Evolutionary conservation across 2,113 vertebrate species (phyloP).

Genomic region (Trichomycterus rosablanca): DNA sequence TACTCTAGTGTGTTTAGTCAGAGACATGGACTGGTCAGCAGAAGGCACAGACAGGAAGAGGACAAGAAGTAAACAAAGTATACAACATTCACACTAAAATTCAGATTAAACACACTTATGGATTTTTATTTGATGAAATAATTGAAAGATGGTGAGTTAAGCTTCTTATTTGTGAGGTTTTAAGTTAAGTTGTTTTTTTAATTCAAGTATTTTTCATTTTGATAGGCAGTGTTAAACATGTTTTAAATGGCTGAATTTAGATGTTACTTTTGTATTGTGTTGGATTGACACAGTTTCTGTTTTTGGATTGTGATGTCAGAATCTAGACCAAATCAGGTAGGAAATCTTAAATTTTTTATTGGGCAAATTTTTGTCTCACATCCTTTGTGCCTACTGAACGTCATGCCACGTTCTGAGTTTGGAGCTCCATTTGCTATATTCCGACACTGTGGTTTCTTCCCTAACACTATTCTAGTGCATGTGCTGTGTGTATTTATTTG

Average conservation of each 20-base stretch:
- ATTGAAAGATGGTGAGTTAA: constrained; percentile 44
- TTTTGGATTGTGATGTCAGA: not conserved
- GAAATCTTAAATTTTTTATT: not conserved
- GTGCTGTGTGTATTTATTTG: constrained; percentile 22
- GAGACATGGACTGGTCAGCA: constrained; percentile 29
- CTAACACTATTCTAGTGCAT: constrained; percentile 20
- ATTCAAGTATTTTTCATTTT: no score
- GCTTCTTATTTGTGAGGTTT: not conserved
- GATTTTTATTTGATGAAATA: not conserved
- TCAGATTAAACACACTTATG: constrained; percentile 33
- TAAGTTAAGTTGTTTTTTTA: not conserved
- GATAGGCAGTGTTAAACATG: not conserved
- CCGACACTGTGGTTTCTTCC: constrained; percentile 36
- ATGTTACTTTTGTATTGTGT: not conserved
- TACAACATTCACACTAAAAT: constrained; percentile 9
- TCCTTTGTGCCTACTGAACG: not conserved
- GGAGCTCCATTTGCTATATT: constrained; percentile 30
- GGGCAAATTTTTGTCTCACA: not conserved
- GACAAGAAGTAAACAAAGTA: constrained; percentile 31
- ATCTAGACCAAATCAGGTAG: not conserved
- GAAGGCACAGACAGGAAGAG: constrained; percentile 28
- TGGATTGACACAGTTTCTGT: not conserved
- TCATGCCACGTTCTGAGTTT: constrained; percentile 29
- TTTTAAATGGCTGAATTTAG: not conserved
- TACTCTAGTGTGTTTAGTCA: constrained; percentile 30